These are phyloP conservation scores for Diachasma alloeum DNA, from an alignment of 1,140 invertebrate species.

Conservation along the genomic window DNA sequence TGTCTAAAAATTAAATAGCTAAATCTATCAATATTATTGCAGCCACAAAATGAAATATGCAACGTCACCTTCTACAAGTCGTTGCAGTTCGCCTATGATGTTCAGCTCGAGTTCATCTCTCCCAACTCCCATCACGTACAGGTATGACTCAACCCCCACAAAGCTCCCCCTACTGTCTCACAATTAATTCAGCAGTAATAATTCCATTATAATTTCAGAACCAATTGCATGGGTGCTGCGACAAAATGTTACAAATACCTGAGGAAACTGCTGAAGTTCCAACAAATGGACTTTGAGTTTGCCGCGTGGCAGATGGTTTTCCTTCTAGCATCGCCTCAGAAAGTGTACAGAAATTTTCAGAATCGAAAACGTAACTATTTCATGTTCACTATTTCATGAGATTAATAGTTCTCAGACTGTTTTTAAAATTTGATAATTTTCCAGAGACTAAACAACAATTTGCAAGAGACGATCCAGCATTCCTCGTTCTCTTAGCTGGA, in stretches of 20 bases:
- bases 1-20: no score
- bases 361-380: conserved; percentile 92
- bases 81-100: conserved; percentile 59
- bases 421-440: conserved; percentile 53
- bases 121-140: conserved; percentile 63
- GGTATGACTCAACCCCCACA: no score
- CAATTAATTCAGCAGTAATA: background rate
- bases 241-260: conserved; percentile 94
- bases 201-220: conserved; percentile 56
- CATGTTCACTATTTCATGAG: background rate
- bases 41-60: conserved; percentile 71
- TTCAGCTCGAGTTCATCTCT: conserved; percentile 52
- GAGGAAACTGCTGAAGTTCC: conserved; percentile 88
- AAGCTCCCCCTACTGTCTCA: background rate
- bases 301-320: conserved; percentile 99
- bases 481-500: conserved; percentile 89
- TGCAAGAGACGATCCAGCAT: conserved; percentile 98
- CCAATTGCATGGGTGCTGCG: conserved; percentile 82
- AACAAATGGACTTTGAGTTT: conserved; percentile 99
- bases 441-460: conserved; percentile 98
- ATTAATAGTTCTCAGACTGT: background rate
- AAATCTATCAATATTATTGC: background rate
- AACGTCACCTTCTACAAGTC: conserved; percentile 68
- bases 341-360: conserved; percentile 98
- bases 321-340: conserved; percentile 93